Percentiles rank a stretch among this genome's conserved stretches.
phyloP scores from a whole-genome alignment of 2,113 vertebrate genomes.

The Miniopterus natalensis region DNA sequence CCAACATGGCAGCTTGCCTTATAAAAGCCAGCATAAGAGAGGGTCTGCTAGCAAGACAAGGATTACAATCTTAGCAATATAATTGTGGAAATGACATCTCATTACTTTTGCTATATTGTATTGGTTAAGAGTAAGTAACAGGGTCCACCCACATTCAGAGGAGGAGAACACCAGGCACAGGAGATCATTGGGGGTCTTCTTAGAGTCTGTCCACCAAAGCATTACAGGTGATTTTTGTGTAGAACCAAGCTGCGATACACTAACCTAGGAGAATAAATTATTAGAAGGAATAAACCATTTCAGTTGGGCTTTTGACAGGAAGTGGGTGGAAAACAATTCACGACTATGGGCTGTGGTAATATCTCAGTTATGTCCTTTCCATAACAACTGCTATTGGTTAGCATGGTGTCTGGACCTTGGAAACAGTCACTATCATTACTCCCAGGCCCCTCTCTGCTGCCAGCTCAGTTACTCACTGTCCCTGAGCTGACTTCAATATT shows the following conservation, averaged over 20 bases:
- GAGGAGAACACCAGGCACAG: background rate
- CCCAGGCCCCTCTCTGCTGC: background rate
- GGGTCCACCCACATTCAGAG: background rate
- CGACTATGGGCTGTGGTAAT: background rate
- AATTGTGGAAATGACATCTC: background rate
- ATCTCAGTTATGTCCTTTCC: background rate
- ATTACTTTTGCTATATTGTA: background rate
- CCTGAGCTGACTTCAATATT: background rate
- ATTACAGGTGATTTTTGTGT: background rate
- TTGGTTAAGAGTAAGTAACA: slow-evolving; percentile 4
- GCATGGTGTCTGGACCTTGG: background rate
- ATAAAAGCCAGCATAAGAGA: background rate
- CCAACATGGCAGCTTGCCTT: background rate
- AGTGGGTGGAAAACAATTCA: background rate
- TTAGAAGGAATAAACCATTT: background rate
- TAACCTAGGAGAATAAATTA: background rate
- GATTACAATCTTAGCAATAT: background rate
- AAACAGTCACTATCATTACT: background rate
- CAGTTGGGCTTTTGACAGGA: background rate
- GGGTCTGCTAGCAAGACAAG: background rate
- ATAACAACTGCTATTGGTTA: background rate
- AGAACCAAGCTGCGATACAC: background rate
- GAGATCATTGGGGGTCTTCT: background rate
- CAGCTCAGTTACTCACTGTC: background rate
- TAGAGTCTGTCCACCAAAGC: background rate